Conservation (phyloP, 2,888 invertebrate genomes). For the Drosophila affinis region DNA sequence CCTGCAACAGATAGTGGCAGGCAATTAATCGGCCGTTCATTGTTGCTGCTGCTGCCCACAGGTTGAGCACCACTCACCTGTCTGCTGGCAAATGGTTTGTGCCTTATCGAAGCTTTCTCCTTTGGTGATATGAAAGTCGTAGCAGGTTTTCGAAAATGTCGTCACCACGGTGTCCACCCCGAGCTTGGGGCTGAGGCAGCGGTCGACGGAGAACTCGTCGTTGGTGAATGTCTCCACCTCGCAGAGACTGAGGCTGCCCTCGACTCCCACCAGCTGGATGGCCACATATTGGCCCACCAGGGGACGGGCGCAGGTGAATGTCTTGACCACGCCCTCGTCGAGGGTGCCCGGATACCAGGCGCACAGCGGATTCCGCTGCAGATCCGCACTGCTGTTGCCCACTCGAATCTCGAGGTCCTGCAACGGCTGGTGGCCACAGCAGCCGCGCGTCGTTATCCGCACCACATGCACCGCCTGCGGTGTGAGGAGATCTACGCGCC, state of each 20-base stretch:
- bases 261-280: slow-evolving; percentile 94
- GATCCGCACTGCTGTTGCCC: slow-evolving; percentile 94
- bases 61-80: slow-evolving; percentile 85
- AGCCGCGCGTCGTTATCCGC: slow-evolving; percentile 89
- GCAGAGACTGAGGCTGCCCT: slow-evolving; percentile 94
- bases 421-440: slow-evolving; percentile 92
- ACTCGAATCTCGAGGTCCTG: slow-evolving; percentile 95
- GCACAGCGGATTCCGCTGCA: slow-evolving; percentile 94
- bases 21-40: neutral
- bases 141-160: slow-evolving; percentile 93
- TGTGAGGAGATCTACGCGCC: slow-evolving; percentile 93
- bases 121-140: slow-evolving; percentile 92
- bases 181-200: slow-evolving; percentile 90
- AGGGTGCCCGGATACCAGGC: slow-evolving; percentile 97
- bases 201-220: slow-evolving; percentile 94
- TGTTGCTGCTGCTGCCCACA: neutral
- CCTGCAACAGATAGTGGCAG: slow-evolving; percentile 60
- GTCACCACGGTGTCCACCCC: slow-evolving; percentile 92
- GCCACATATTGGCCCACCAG: slow-evolving; percentile 94
- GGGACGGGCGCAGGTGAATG: slow-evolving; percentile 93
- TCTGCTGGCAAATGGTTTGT: slow-evolving; percentile 89
- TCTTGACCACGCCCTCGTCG: slow-evolving; percentile 96
- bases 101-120: slow-evolving; percentile 94
- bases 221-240: slow-evolving; percentile 97
- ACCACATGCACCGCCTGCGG: slow-evolving; percentile 94